phyloP scores from a whole-genome alignment of 2,797 vertebrate genomes.

The Acanthurus tractus region DNA sequence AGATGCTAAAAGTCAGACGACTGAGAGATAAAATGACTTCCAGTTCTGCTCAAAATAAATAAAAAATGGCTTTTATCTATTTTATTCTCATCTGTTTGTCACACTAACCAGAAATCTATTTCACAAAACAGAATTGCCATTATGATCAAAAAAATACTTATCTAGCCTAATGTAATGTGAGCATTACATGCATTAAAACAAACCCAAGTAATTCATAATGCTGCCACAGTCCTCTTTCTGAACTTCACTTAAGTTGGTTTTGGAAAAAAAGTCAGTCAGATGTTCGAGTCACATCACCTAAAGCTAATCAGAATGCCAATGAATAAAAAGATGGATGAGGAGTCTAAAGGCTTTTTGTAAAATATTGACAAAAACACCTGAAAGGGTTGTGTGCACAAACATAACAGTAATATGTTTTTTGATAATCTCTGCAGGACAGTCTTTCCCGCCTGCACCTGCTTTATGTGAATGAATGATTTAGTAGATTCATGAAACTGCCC shows the following conservation, averaged over 20 bases:
- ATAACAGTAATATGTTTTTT: too few species aligned
- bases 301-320: conserved; percentile 29
- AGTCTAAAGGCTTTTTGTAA: too few species aligned
- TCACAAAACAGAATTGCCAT: neutral
- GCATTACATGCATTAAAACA: too few species aligned
- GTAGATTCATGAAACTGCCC: too few species aligned
- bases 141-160: too few species aligned
- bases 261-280: conserved; percentile 2
- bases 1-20: neutral
- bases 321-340: too few species aligned
- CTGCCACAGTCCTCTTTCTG: neutral
- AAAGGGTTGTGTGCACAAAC: too few species aligned
- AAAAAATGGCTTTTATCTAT: neutral
- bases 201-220: neutral
- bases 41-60: neutral
- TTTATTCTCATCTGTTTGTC: neutral
- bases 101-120: neutral
- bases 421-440: too few species aligned
- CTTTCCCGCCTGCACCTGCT: too few species aligned
- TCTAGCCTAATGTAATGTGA: too few species aligned
- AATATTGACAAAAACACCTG: too few species aligned
- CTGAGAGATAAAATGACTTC: neutral
- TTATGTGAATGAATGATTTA: too few species aligned
- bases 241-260: conserved; percentile 6
- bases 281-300: conserved; percentile 37